Percentiles rank a stretch among this genome's conserved stretches.
Conservation (phyloP, 2,113 vertebrate species). For the Pipra filicauda region DNA sequence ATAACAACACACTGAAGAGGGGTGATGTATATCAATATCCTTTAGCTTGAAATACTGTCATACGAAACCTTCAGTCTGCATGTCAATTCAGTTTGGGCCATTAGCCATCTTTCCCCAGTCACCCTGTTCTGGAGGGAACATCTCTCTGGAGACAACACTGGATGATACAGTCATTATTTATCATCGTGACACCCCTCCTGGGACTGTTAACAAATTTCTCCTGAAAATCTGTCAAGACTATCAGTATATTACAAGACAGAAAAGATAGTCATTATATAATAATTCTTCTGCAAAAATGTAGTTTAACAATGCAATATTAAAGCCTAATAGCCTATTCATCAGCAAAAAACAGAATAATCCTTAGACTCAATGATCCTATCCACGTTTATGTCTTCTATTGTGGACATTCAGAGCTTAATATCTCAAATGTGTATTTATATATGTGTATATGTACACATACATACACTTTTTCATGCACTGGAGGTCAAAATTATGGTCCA, state of each 20-base stretch:
- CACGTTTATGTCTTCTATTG: neutral
- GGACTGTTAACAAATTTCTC: neutral
- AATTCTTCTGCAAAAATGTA: neutral
- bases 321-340: neutral
- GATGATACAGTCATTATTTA: constrained; percentile 35
- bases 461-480: neutral
- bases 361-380: neutral
- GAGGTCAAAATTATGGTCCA: neutral
- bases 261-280: neutral
- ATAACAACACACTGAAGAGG: neutral
- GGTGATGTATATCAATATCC: neutral
- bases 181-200: constrained; percentile 12
- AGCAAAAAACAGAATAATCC: neutral
- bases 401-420: neutral
- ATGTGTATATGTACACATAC: neutral
- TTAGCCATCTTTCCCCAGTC: neutral
- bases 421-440: neutral
- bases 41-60: neutral
- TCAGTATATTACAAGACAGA: neutral
- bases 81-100: neutral
- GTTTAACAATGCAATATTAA: neutral
- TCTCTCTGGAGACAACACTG: neutral
- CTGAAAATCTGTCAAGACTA: constrained; percentile 32
- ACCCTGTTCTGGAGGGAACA: neutral
- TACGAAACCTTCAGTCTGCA: neutral